A percentile compares a stretch with the other conserved stretches of the same genome.
Conservation (phyloP, 2,888 invertebrate genomes). For the Hemicrepidius hirtus region DNA sequence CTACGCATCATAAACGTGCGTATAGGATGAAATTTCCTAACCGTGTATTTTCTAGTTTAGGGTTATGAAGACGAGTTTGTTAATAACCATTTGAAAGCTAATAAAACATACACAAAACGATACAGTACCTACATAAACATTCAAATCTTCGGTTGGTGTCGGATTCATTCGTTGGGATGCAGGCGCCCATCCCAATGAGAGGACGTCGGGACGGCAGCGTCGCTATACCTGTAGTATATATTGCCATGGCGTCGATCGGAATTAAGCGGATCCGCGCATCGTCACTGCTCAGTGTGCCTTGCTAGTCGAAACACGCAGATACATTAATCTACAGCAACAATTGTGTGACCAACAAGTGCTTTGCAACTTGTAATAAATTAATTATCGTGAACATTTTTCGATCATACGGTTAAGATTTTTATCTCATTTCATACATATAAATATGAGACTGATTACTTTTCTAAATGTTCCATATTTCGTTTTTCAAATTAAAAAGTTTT, state of each 20-base stretch:
- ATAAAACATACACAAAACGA: slow-evolving; percentile 31
- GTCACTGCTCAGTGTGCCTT: slow-evolving; percentile 37
- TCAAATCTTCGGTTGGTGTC: slow-evolving; percentile 37
- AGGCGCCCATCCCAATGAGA: slow-evolving; percentile 40
- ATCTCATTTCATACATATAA: slow-evolving; percentile 1
- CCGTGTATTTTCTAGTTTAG: too few species aligned
- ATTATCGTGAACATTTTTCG: slow-evolving; percentile 12
- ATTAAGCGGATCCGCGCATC: slow-evolving; percentile 33
- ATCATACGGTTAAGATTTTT: not conserved
- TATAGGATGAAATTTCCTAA: not conserved
- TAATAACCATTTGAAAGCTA: slow-evolving; percentile 25
- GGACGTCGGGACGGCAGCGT: slow-evolving; percentile 38
- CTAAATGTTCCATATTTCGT: not conserved
- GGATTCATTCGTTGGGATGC: slow-evolving; percentile 32
- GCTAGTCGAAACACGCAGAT: slow-evolving; percentile 28
- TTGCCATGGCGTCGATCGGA: slow-evolving; percentile 38
- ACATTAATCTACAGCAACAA: slow-evolving; percentile 20
- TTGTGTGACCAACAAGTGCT: slow-evolving; percentile 39
- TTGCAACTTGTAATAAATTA: slow-evolving; percentile 13
- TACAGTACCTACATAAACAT: slow-evolving; percentile 34
- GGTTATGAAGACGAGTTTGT: not conserved
- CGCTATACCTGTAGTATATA: slow-evolving; percentile 38
- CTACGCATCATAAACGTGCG: not conserved
- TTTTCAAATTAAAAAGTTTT: slow-evolving; percentile 12
- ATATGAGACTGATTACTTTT: slow-evolving; percentile 4